A percentile compares a stretch with the other conserved stretches of the same genome.
Conservation (phyloP, 2,797 vertebrate species). For the Lacerta bilineata region DNA sequence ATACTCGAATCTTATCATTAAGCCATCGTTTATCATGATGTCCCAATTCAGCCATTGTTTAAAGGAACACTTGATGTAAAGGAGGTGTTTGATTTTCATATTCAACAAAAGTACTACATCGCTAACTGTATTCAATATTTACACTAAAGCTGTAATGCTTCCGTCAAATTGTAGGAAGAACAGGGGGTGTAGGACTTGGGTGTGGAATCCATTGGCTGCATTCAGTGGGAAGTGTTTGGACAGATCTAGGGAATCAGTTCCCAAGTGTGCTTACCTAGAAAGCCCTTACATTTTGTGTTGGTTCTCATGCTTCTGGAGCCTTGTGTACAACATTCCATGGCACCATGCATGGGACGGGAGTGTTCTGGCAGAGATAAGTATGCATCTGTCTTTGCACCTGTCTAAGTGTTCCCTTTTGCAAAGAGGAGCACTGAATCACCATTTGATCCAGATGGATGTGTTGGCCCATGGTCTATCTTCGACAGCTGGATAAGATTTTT, state of each 20-base stretch:
- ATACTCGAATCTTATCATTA: background rate
- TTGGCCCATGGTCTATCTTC: background rate
- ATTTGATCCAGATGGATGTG: constrained; percentile 15
- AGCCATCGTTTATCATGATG: background rate
- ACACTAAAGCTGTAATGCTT: background rate
- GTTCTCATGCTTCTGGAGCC: background rate
- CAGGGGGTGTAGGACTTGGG: background rate
- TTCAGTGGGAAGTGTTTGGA: background rate
- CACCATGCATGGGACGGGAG: constrained; percentile 6
- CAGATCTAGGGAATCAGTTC: background rate
- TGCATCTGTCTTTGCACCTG: constrained; percentile 37
- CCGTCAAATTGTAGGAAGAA: background rate
- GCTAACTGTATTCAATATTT: background rate
- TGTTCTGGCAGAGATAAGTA: constrained; percentile 5
- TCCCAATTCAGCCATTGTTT: background rate
- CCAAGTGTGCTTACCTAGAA: constrained; percentile 14
- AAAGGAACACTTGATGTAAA: constrained; percentile 1
- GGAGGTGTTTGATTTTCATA: background rate
- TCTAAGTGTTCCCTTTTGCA: constrained; percentile 25
- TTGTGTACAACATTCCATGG: constrained; percentile 13
- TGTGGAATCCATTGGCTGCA: background rate
- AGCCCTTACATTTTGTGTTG: background rate
- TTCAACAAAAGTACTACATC: background rate
- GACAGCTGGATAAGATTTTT: constrained; percentile 25
- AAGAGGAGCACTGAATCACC: constrained; percentile 27